Conservation (phyloP, 2,113 vertebrate species). For the Ictalurus punctatus region DNA sequence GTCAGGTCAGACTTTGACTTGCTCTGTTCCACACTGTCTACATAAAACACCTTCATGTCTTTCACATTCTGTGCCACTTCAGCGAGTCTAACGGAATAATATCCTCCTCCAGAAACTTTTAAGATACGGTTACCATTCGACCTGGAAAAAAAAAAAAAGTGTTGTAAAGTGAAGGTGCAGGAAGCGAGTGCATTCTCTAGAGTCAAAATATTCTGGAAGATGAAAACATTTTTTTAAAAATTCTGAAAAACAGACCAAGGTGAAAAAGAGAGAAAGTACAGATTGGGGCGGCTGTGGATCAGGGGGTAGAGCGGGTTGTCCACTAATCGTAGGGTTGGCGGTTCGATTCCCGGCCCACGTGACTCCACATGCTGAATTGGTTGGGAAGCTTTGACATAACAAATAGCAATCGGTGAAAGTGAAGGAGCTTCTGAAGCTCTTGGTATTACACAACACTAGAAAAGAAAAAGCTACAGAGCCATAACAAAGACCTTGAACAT, state of each 20-base stretch:
- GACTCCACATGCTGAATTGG: too few species aligned
- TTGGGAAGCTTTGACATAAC: too few species aligned
- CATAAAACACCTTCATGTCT: slow-evolving; percentile 58
- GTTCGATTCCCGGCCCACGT: too few species aligned
- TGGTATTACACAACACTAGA: too few species aligned
- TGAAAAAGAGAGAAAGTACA: background rate
- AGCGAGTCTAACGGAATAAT: slow-evolving; percentile 66
- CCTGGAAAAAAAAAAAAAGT: background rate
- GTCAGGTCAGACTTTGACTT: slow-evolving; percentile 55
- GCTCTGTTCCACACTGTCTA: slow-evolving; percentile 49
- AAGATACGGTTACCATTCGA: background rate
- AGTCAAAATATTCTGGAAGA: background rate
- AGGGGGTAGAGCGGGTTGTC: too few species aligned
- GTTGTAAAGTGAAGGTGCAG: background rate
- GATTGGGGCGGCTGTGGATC: too few species aligned
- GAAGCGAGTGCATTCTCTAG: background rate
- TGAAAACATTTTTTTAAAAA: background rate
- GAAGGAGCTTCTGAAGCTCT: too few species aligned
- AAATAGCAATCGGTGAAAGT: too few species aligned
- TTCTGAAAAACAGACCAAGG: background rate
- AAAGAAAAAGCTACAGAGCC: too few species aligned
- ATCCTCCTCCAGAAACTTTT: slow-evolving; percentile 46
- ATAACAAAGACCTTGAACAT: too few species aligned
- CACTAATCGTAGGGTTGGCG: too few species aligned
- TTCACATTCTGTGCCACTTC: slow-evolving; percentile 55